Percentiles rank a stretch among this genome's conserved stretches.
These are phyloP conservation scores for Myripristis murdjan DNA, from an alignment of 2,797 vertebrate genomes.

Conservation along the genomic window DNA sequence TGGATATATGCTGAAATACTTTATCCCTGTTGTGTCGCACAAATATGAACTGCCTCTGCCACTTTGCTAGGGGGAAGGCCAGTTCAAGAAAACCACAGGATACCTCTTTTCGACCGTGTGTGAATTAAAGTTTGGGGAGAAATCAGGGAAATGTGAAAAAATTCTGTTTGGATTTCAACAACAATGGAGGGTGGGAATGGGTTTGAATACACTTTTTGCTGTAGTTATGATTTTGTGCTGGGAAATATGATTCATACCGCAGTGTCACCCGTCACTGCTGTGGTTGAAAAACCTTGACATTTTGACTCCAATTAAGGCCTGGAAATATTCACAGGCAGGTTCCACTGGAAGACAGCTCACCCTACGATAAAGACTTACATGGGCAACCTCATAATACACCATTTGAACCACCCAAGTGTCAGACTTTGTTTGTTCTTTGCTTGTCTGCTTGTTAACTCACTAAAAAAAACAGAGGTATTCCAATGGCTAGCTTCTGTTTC, in stretches of 20 bases:
- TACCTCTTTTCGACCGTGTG: slow-evolving; percentile 34
- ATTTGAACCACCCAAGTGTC: slow-evolving; percentile 25
- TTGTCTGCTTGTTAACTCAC: slow-evolving; percentile 46
- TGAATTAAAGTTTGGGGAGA: slow-evolving; percentile 58
- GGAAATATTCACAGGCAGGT: slow-evolving; percentile 49
- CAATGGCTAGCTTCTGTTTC: slow-evolving; percentile 16
- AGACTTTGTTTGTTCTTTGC: slow-evolving; percentile 23
- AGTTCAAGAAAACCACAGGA: slow-evolving; percentile 46
- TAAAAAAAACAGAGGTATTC: slow-evolving; percentile 42
- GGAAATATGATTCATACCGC: slow-evolving; percentile 60
- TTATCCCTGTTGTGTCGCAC: slow-evolving; percentile 72
- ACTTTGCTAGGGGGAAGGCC: slow-evolving; percentile 44
- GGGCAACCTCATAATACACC: slow-evolving; percentile 52
- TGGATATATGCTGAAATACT: slow-evolving; percentile 76
- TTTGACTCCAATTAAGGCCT: slow-evolving; percentile 46
- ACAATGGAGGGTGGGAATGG: background rate
- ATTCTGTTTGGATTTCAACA: slow-evolving; percentile 16
- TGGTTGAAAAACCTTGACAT: slow-evolving; percentile 55
- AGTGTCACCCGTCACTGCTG: slow-evolving; percentile 29
- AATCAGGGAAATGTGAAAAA: background rate
- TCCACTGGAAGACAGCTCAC: slow-evolving; percentile 12
- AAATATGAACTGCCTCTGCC: slow-evolving; percentile 71
- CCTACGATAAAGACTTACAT: slow-evolving; percentile 47
- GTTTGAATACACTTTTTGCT: slow-evolving; percentile 24
- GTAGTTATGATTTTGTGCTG: slow-evolving; percentile 11